Conservation (phyloP, 2,113 vertebrate species). For the Menidia beryllina region DNA sequence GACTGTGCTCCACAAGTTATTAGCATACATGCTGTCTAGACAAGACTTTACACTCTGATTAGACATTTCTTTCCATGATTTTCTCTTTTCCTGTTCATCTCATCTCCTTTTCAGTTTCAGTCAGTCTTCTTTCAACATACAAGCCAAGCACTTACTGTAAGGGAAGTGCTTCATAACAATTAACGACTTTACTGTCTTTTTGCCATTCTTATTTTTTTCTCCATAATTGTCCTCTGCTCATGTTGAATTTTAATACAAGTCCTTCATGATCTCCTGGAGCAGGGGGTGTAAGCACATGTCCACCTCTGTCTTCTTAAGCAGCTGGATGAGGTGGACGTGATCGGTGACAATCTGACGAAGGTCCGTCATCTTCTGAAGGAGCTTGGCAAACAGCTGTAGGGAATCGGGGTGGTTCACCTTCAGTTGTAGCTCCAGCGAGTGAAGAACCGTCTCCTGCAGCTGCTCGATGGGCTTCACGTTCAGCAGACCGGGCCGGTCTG, state of each 20-base stretch:
- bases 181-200: constrained; percentile 15
- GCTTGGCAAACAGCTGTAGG: constrained; percentile 95
- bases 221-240: constrained; percentile 2
- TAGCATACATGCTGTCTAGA: constrained; percentile 57
- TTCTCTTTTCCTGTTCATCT: constrained; percentile 32
- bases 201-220: neutral
- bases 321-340: constrained; percentile 93
- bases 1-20: constrained; percentile 44
- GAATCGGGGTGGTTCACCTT: constrained; percentile 96
- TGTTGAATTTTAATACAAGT: constrained; percentile 88
- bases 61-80: constrained; percentile 41
- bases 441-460: constrained; percentile 95
- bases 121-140: constrained; percentile 25
- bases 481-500: constrained; percentile 95
- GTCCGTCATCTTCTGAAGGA: constrained; percentile 99
- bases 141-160: neutral
- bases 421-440: constrained; percentile 95
- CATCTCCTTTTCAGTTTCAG: constrained; percentile 52
- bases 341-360: constrained; percentile 97
- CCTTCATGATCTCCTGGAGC: constrained; percentile 98
- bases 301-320: constrained; percentile 94
- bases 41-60: constrained; percentile 46
- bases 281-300: constrained; percentile 96
- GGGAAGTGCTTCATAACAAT: constrained; percentile 26
- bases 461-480: constrained; percentile 98